These are phyloP conservation scores for Eupithecia subfuscata DNA, from an alignment of 2,888 invertebrate species.

Conservation along the genomic window DNA sequence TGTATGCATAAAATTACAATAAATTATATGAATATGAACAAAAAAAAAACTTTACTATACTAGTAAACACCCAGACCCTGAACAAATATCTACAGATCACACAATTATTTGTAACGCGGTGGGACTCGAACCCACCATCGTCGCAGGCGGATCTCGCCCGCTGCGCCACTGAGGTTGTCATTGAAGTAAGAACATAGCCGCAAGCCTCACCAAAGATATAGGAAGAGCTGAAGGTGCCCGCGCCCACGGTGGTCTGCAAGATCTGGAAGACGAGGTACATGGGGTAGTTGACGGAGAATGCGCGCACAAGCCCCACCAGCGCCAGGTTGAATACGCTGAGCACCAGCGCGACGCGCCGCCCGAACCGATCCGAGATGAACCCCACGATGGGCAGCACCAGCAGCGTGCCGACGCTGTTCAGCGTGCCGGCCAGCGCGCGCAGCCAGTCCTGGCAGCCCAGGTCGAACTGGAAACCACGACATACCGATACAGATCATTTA, in stretches of 20 bases:
- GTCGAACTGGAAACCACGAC: constrained; percentile 79
- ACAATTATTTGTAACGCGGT: no score
- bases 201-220: constrained; percentile 67
- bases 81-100: no score
- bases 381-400: constrained; percentile 88
- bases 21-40: no score
- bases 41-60: no score
- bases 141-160: no score
- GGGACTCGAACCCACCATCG: no score
- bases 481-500: neutral
- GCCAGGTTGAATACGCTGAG: constrained; percentile 74
- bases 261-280: constrained; percentile 82
- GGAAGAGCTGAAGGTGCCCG: constrained; percentile 81
- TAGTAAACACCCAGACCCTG: no score
- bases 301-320: constrained; percentile 78
- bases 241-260: constrained; percentile 80
- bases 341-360: constrained; percentile 79
- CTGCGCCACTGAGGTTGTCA: no score
- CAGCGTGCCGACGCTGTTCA: constrained; percentile 88
- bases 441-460: constrained; percentile 88
- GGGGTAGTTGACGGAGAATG: constrained; percentile 82
- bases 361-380: constrained; percentile 86
- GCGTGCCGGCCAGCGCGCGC: constrained; percentile 87
- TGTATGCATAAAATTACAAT: no score
- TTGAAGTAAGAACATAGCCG: neutral